Base-by-base conservation (phyloP, 1,140 invertebrate genomes). In the Augochlora pura region DNA sequence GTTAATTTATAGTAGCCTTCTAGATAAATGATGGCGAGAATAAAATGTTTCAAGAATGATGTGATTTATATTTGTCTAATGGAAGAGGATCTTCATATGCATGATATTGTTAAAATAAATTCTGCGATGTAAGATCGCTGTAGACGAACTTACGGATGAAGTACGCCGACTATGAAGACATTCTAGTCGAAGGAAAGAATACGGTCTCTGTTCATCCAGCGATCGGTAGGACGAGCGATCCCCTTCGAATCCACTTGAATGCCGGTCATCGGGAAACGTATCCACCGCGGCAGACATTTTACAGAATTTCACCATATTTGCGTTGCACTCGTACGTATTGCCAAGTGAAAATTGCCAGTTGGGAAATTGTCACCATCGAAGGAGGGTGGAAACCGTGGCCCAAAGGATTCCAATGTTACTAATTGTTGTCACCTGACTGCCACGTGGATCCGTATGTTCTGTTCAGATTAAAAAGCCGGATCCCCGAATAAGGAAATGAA, bases 401-500 rank as follows among this genome's bases (percentile, higher is more conserved):
- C 64, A 63, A 77, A 64, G 42, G 32, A 70, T 27, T 25, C 7
- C 23, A n/a, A 5, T 6, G n/a, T 16, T 46, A 59, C 71, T 81
- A 84, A 85, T 84, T 84, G 81, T 81, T 84, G 74, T 71, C 74
- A 69, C 59, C 64, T 57, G 78, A 54, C 59, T 65, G 75, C 66
- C 69, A 46, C 80, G 67, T 14, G 71, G 49, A 57, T 72, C 64
- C 73, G 57, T 38, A 32, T 66, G 69, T 71, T 80, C 86, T n/a
- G n/a, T n/a, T n/a, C 85, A 85, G 78, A 87, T 88, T 88, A 88
- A 88, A 88, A 84, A 77, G 69, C 77, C 82, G 85, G 87, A 88
- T 87, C 86, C 84, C 85, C 81, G 85, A 62, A 69, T 77, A 80
- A 83, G 85, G 86, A 87, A 89, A 89, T 89, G 81, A 87, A 89